phyloP scores from a whole-genome alignment of 1,140 invertebrate genomes.

The Pseudomyrmex sp. region DNA sequence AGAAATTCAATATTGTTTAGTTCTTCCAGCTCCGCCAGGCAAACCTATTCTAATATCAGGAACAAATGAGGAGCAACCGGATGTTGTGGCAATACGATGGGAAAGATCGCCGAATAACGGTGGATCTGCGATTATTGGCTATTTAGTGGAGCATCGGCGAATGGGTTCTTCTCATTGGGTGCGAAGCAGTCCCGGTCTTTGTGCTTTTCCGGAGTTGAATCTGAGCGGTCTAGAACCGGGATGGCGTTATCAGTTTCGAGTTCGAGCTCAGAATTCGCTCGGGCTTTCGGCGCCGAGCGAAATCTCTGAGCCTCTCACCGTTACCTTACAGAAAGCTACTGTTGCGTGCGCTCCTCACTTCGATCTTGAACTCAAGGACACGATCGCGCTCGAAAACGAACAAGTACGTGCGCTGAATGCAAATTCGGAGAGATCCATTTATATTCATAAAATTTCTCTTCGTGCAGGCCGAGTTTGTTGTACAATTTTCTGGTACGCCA shows the following conservation, averaged over 20 bases:
- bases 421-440: not conserved
- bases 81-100: constrained; percentile 96
- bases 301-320: constrained; percentile 91
- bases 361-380: constrained; percentile 88
- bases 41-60: constrained; percentile 90
- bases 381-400: constrained; percentile 90
- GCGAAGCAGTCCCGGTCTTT: constrained; percentile 89
- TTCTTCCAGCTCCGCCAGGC: constrained; percentile 91
- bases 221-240: constrained; percentile 93
- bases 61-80: constrained; percentile 89
- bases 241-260: constrained; percentile 95
- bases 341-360: constrained; percentile 89
- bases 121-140: constrained; percentile 94
- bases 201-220: constrained; percentile 89
- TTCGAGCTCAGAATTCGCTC: constrained; percentile 94
- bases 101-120: constrained; percentile 92
- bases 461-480: constrained; percentile 90
- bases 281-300: constrained; percentile 92
- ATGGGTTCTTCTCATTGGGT: constrained; percentile 92
- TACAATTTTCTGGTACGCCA: constrained; percentile 93
- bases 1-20: constrained; percentile 82
- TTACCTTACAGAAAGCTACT: constrained; percentile 88
- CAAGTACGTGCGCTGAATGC: constrained; percentile 82
- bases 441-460: not conserved
- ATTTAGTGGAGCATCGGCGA: constrained; percentile 92